Evolutionary conservation across 2,113 vertebrate species (phyloP), one percentile per base, ranked within the genome.

Genomic region (Oryzias melastigma): DNA sequence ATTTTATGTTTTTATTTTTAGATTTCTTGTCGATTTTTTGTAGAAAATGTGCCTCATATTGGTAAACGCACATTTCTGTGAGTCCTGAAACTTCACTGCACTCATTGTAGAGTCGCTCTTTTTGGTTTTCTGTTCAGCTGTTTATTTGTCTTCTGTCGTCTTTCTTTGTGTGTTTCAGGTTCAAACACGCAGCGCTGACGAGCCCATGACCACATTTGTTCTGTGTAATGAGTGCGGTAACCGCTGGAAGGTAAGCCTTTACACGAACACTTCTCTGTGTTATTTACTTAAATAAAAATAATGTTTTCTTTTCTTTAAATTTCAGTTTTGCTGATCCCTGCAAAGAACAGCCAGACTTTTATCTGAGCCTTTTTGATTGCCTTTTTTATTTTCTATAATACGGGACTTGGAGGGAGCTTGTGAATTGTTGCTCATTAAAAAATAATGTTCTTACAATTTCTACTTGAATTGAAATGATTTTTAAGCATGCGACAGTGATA

Each of bases 171-270:
- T 72, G 65, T 75, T 59, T 52, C 61, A 98, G 96, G 95, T 98
- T 60, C 96, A 98, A 87, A 99, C 97, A 0, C 95, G 97, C 49
- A 98, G 97, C 0, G 97, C 97, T 0, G 97, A 99, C 3, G 97
- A 98, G 83, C 97, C 97, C 42, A 99, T 99, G 97, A 99, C 97
- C 2, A 98, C 97, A 0, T 99, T 98, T 18, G 95, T 97, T 78
- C 86, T 98, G 65, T 99, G 97, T 82, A 99, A 99, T 0, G 97
- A 99, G 61, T 99, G 97, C 5, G 97, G 97, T 50, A 95, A 98
- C 85, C 95, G 97, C 85, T 99, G 97, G 97, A 99, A 99, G 95
- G 97, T 98, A 65, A 58, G 92, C 83, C 41, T n/a, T 29, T 15
- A 18, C 8, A 10, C 17, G 17, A 35, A 8, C 7, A 17, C 18